Evolutionary conservation across 2,113 vertebrate species (phyloP), one percentile per base, ranked within the genome.

Genomic region (Oreochromis spilurus): DNA sequence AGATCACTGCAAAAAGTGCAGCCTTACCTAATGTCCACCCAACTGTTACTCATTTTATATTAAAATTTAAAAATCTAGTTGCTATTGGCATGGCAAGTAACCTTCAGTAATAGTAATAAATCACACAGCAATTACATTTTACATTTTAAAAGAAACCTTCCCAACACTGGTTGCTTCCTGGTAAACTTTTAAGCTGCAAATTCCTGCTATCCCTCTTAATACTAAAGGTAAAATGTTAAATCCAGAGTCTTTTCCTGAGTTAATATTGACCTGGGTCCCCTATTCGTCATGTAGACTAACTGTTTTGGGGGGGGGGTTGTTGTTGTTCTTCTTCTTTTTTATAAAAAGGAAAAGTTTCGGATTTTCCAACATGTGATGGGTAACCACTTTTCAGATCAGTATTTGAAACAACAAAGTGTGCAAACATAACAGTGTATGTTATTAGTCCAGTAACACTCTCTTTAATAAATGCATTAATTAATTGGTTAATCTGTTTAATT

Each of bases 301-400:
- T 60, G 57, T 60, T 60, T 60, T 60, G 16, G 4, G 26, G 26
- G 31, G 31, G 4, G 6, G 6, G 31, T 31, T 31, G 26, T 31
- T 31, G 2, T 31, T 31, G 2, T 31, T 31, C 1, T 31, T 31
- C 31, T 31, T 31, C 5, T 60, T 10, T 57, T 19, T 60, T 60
- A 2, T 19, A 31, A 60, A 60, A 60, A 34, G 5, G 31, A 31
- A 31, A 34, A 31, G 8, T 60, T 3, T 60, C 17, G 57, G 57
- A 60, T 60, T 60, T 60, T 60, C 16, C 29, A 60, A 17, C 57
- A 60, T 31, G 26, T 60, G 57, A 60, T 60, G 57, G 57, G 57
- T 29, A 60, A 60, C 57, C 29, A 60, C 31, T 60, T 60, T 0
- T 60, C 57, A 60, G 57, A 60, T 60, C 0, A 6, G 26, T 0